phyloP scores from a whole-genome alignment of 2,888 invertebrate species.

The Pilophorus perplexus region DNA sequence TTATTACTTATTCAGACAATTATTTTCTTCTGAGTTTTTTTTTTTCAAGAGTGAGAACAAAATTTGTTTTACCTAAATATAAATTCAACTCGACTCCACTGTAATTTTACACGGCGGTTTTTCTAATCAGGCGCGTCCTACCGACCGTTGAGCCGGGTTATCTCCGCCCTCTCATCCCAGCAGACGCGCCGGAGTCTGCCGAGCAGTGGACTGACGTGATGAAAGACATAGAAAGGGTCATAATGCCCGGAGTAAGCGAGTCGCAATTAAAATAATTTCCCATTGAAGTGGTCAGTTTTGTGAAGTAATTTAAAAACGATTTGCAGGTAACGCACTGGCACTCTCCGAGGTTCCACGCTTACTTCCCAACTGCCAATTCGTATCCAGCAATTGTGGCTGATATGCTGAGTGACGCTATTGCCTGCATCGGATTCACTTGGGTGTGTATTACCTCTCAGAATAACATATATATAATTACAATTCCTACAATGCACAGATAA shows the following conservation, averaged over 20 bases:
- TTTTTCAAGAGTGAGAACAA: too few relatives aligned
- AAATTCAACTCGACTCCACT: too few relatives aligned
- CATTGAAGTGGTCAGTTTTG: neutral
- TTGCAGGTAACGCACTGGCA: constrained; percentile 85
- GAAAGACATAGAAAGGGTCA: constrained; percentile 60
- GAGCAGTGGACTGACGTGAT: constrained; percentile 61
- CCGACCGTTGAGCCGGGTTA: constrained; percentile 63
- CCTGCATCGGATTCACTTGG: constrained; percentile 96
- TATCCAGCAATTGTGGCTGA: constrained; percentile 93
- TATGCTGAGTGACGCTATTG: constrained; percentile 90
- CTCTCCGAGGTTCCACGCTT: constrained; percentile 92
- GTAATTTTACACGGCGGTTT: too few relatives aligned
- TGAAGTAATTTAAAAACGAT: constrained; percentile 5
- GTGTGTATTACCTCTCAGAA: constrained; percentile 57
- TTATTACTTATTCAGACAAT: too few relatives aligned
- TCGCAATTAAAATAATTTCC: too few relatives aligned
- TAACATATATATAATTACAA: neutral
- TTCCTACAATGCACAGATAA: neutral
- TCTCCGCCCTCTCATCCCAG: constrained; percentile 58
- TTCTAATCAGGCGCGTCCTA: constrained; percentile 58
- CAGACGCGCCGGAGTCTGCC: constrained; percentile 57
- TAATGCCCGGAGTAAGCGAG: constrained; percentile 60
- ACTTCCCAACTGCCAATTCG: constrained; percentile 90
- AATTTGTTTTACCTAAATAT: too few relatives aligned
- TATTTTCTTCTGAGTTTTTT: too few relatives aligned